Conservation (phyloP, 2,888 invertebrate genomes). For the Andrena marginata region DNA sequence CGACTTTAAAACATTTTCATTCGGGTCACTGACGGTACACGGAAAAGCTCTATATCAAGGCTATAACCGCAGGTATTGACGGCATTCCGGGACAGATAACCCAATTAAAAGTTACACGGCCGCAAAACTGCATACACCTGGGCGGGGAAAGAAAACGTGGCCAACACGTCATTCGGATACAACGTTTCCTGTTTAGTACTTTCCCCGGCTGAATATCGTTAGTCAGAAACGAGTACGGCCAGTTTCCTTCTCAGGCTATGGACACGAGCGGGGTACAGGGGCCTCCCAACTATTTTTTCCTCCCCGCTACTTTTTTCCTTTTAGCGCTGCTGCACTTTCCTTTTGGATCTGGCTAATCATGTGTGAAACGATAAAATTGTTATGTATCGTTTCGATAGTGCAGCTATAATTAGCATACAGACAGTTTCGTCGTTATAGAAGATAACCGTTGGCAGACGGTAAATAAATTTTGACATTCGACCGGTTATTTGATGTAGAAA, state of each 20-base stretch:
- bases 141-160: conserved; percentile 47
- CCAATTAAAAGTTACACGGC: conserved; percentile 68
- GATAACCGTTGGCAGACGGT: background rate
- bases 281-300: conserved; percentile 9
- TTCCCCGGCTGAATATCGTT: conserved; percentile 59
- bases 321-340: background rate
- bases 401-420: background rate
- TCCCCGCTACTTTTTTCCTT: background rate
- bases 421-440: background rate
- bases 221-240: conserved; percentile 58
- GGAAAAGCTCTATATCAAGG: conserved; percentile 63
- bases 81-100: conserved; percentile 69
- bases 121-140: conserved; percentile 19
- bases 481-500: too few species aligned
- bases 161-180: conserved; percentile 24
- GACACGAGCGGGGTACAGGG: conserved; percentile 9
- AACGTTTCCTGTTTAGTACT: conserved; percentile 54
- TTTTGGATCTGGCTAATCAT: background rate
- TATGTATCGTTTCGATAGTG: background rate
- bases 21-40: conserved; percentile 64
- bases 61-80: conserved; percentile 52
- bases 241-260: conserved; percentile 61
- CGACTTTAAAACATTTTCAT: conserved; percentile 64
- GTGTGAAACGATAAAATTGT: background rate
- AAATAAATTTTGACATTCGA: background rate